Conservation (phyloP, 1,140 invertebrate species). For the Bicyclus anynana region DNA sequence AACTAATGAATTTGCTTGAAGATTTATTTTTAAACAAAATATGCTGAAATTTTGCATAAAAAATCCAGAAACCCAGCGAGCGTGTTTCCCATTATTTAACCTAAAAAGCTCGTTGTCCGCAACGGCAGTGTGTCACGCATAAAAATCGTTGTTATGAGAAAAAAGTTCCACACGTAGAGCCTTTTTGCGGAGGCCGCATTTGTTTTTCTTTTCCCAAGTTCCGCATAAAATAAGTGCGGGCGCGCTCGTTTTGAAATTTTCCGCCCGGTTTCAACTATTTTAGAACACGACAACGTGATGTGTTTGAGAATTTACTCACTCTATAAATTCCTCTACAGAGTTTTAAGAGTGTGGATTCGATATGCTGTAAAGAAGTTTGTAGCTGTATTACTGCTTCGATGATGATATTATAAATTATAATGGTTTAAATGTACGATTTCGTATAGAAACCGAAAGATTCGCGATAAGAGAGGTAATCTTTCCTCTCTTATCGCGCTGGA, state of each 20-base stretch:
- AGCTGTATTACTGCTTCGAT: too few species aligned
- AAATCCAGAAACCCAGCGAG: not conserved
- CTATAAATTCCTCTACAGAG: not conserved
- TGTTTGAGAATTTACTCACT: not conserved
- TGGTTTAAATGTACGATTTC: too few species aligned
- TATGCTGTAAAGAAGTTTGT: too few species aligned
- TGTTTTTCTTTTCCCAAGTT: slow-evolving; percentile 38
- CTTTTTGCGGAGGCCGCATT: slow-evolving; percentile 36
- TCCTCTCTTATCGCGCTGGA: too few species aligned
- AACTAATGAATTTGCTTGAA: too few species aligned
- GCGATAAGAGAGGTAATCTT: too few species aligned
- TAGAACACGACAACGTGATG: slow-evolving; percentile 10
- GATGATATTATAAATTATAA: too few species aligned
- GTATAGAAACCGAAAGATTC: too few species aligned
- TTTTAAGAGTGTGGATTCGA: too few species aligned
- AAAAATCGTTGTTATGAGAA: slow-evolving; percentile 34
- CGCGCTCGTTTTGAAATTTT: slow-evolving; percentile 19
- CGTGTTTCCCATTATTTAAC: not conserved
- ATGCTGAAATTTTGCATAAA: not conserved
- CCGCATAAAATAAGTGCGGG: slow-evolving; percentile 23
- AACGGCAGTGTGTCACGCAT: slow-evolving; percentile 17
- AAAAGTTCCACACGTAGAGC: slow-evolving; percentile 33
- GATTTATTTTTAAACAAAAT: not conserved
- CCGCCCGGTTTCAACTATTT: slow-evolving; percentile 20
- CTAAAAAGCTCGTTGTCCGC: not conserved